phyloP scores from a whole-genome alignment of 2,113 vertebrate genomes.

The Pithys albifrons region DNA sequence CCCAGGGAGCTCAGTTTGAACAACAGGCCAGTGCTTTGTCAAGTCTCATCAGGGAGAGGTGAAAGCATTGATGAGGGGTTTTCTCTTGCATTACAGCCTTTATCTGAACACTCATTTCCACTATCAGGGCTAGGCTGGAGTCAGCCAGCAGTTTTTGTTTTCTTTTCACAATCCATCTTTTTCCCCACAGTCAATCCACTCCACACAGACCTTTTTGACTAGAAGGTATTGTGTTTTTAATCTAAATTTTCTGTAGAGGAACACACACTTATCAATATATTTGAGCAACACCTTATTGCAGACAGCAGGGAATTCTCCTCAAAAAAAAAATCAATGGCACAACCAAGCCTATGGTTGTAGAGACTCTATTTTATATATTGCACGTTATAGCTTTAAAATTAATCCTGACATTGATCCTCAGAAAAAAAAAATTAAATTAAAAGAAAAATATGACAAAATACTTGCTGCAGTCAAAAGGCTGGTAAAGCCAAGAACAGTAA shows the following conservation, averaged over 20 bases:
- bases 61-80: not conserved
- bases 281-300: not conserved
- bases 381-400: slow-evolving; percentile 2
- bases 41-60: not conserved
- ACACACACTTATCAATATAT: not conserved
- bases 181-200: not conserved
- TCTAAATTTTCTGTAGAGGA: not conserved
- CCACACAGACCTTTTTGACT: not conserved
- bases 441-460: slow-evolving; percentile 11
- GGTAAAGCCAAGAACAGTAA: not conserved
- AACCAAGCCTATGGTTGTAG: not conserved
- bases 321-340: slow-evolving; percentile 7
- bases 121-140: not conserved
- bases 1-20: not conserved
- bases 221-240: not conserved
- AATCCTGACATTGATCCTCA: slow-evolving; percentile 8
- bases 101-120: not conserved
- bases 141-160: not conserved
- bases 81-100: not conserved
- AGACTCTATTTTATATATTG: not conserved
- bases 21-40: not conserved
- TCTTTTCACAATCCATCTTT: not conserved
- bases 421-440: slow-evolving; percentile 14
- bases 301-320: slow-evolving; percentile 8
- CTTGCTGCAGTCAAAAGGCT: not conserved